Evolutionary conservation across 2,888 invertebrate species (phyloP), one percentile per base, ranked within the genome.

Genomic region (Polymixis lichenea): DNA sequence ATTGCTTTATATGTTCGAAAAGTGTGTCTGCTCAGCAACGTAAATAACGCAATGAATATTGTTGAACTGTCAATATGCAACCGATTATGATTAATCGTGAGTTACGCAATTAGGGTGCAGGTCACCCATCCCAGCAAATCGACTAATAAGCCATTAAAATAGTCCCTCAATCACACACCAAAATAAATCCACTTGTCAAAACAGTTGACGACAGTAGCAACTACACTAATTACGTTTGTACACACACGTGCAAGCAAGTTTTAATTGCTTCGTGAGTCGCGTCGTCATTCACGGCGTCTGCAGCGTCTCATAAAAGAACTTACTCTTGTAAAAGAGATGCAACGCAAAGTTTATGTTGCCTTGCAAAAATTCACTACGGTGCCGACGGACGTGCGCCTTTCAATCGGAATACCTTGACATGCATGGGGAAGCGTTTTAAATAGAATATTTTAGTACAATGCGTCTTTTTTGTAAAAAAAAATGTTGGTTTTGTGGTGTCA

Each of bases 231-330:
- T 89, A 89, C 88, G 86, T 89, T 87, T 84, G 82, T 80, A 85
- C 84, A 68, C 80, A 83, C 82, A 84, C 80, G 84, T 80, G 84
- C 80, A 86, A 85, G 86, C 88, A 91, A 93, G 91, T 93, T 94
- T 93, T 94, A 94, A 94, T 94, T 93, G 93, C 92, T 89, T 90
- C 90, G 87, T 89, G 89, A 89, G 88, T 91, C 86, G 87, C 83
- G 83, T 55, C 85, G 86, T 80, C 89, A 90, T 93, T 93, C 91
- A 91, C 86, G 85, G 82, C 81, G 88, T 86, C 86, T 88, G 89
- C 88, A 78, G 22, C 89, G 83, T 89, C 86, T 89, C 90, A 92
- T 91, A 91, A 92, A 93, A 92, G 90, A 91, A 90, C 89, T 91
- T 89, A 85, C 88, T 88, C 88, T 89, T 86, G 87, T 88, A 88